Conservation (phyloP, 2,888 invertebrate species). For the Nemotelus pantherinus region DNA sequence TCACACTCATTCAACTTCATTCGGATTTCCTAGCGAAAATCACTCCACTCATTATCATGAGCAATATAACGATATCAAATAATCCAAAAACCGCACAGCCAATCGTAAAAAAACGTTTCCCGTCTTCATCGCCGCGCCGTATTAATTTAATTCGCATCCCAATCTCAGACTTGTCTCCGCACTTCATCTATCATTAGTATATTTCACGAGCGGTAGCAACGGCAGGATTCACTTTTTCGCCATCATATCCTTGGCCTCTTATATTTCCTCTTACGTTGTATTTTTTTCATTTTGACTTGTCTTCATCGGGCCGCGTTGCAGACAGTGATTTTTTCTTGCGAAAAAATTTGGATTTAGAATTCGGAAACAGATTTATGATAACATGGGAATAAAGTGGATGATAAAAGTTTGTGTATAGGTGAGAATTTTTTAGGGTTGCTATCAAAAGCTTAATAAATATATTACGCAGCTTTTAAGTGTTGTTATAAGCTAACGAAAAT, state of each 20-base stretch:
- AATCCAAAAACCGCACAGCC: slow-evolving; percentile 51
- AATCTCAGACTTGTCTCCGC: neutral
- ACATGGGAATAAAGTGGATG: neutral
- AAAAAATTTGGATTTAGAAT: slow-evolving; percentile 32
- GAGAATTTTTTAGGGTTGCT: too few relatives aligned
- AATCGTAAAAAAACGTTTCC: slow-evolving; percentile 47
- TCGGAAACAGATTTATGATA: neutral
- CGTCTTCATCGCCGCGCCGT: slow-evolving; percentile 39
- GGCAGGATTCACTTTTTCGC: slow-evolving; percentile 6
- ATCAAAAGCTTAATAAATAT: too few relatives aligned
- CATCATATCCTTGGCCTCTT: slow-evolving; percentile 5
- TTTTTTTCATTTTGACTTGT: slow-evolving; percentile 33
- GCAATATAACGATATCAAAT: slow-evolving; percentile 49
- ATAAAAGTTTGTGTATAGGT: neutral
- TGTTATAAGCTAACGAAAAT: too few relatives aligned
- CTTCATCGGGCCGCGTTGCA: slow-evolving; percentile 19
- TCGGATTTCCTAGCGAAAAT: slow-evolving; percentile 10
- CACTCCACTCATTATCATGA: slow-evolving; percentile 48
- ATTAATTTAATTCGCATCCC: slow-evolving; percentile 50
- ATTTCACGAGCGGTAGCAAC: neutral
- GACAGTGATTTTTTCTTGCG: slow-evolving; percentile 1
- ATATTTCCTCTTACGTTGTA: neutral
- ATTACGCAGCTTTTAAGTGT: too few relatives aligned
- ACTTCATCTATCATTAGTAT: slow-evolving; percentile 18
- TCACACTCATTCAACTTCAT: neutral